A percentile compares a stretch with the other conserved stretches of the same genome.
phyloP scores from a whole-genome alignment of 2,888 invertebrate genomes.

The Caenorhabditis parvicauda region DNA sequence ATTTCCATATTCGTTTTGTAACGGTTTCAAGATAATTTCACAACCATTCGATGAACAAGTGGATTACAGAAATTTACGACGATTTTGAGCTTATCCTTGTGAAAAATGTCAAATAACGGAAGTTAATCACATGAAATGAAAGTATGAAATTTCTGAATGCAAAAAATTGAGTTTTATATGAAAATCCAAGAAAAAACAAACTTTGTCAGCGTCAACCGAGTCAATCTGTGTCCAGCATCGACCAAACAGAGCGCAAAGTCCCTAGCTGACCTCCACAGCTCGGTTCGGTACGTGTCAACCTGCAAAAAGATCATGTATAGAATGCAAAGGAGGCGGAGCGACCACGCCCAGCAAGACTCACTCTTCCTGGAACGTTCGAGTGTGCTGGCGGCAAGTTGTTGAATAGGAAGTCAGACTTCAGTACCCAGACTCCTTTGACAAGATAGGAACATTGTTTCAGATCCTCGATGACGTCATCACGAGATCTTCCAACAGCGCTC shows the following conservation, averaged over 20 bases:
- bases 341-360: constrained; percentile 2
- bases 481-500: constrained; percentile 1
- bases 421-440: constrained; percentile 38
- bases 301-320: constrained; percentile 8
- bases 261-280: constrained; percentile 33
- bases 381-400: constrained; percentile 33
- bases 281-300: constrained; percentile 27
- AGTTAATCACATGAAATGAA: neutral
- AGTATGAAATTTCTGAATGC: neutral
- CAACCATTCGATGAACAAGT: neutral
- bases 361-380: constrained; percentile 30
- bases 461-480: constrained; percentile 7
- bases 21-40: neutral
- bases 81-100: too few relatives aligned
- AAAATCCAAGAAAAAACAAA: neutral
- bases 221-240: constrained; percentile 27
- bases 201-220: constrained; percentile 21
- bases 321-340: too few relatives aligned
- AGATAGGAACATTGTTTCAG: constrained; percentile 23
- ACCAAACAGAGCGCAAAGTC: constrained; percentile 31
- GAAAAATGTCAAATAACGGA: neutral
- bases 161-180: neutral
- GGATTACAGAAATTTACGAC: too few relatives aligned
- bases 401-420: constrained; percentile 32
- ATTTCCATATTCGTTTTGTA: too few relatives aligned